These are phyloP conservation scores for Dendroctonus ponderosae DNA, from an alignment of 1,140 invertebrate species.

Conservation along the genomic window DNA sequence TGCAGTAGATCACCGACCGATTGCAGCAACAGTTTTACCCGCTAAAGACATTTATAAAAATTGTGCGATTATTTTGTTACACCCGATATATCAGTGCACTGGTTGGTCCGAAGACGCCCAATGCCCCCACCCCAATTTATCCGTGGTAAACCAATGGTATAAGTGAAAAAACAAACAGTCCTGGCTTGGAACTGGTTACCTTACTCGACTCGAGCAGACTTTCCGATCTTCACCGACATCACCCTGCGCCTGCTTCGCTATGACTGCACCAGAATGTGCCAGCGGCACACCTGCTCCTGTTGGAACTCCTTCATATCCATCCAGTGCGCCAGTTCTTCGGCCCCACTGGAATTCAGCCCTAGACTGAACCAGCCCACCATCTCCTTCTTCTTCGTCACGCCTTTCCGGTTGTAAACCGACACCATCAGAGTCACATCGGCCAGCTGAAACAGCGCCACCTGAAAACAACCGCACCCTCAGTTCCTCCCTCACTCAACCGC, in stretches of 20 bases:
- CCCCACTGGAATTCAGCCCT: conserved; percentile 86
- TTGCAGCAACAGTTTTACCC: too few species aligned
- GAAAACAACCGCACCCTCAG: conserved; percentile 10
- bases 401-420: conserved; percentile 86
- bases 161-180: too few species aligned
- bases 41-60: conserved; percentile 21
- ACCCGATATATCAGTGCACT: too few species aligned
- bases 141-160: too few species aligned
- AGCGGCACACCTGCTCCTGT: conserved; percentile 70
- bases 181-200: too few species aligned
- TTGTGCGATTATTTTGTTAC: conserved; percentile 29
- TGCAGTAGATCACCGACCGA: too few species aligned
- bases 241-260: conserved; percentile 38
- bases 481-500: background rate
- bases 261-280: conserved; percentile 68
- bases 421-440: conserved; percentile 94
- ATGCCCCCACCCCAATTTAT: too few species aligned
- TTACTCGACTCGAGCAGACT: too few species aligned
- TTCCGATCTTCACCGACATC: background rate
- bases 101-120: too few species aligned
- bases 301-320: conserved; percentile 78
- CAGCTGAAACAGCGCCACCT: conserved; percentile 92
- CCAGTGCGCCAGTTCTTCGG: conserved; percentile 92
- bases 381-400: conserved; percentile 90
- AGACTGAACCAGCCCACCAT: conserved; percentile 96